phyloP scores from a whole-genome alignment of 2,888 invertebrate species.

The Osedax frankpressi region DNA sequence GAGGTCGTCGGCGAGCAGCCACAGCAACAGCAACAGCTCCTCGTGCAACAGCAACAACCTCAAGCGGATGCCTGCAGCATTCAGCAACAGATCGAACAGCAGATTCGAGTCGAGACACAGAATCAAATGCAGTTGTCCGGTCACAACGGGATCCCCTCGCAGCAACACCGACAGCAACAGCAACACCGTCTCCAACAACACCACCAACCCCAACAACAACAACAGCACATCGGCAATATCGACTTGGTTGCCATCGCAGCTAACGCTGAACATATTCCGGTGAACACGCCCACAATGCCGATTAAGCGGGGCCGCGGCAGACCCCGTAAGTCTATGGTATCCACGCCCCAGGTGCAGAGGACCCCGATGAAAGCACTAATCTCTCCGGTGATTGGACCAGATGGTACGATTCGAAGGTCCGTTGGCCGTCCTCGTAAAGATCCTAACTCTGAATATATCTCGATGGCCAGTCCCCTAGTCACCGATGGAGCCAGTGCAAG shows the following conservation, averaged over 20 bases:
- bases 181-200: no score
- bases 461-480: background rate
- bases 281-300: background rate
- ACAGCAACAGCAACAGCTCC: background rate
- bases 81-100: background rate
- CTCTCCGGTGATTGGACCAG: background rate
- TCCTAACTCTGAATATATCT: background rate
- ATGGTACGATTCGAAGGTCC: background rate
- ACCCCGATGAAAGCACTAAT: background rate
- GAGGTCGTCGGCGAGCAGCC: background rate
- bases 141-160: no score
- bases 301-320: background rate
- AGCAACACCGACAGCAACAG: no score
- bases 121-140: no score
- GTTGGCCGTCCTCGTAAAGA: background rate
- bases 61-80: background rate
- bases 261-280: background rate
- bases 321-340: background rate
- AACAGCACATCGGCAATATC: background rate
- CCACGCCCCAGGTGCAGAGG: background rate
- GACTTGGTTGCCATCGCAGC: background rate
- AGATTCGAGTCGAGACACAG: background rate
- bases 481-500: constrained; percentile 4
- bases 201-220: background rate
- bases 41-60: background rate